Base-by-base conservation (phyloP, 2,113 vertebrate genomes). In the Syngnathus typhle region DNA sequence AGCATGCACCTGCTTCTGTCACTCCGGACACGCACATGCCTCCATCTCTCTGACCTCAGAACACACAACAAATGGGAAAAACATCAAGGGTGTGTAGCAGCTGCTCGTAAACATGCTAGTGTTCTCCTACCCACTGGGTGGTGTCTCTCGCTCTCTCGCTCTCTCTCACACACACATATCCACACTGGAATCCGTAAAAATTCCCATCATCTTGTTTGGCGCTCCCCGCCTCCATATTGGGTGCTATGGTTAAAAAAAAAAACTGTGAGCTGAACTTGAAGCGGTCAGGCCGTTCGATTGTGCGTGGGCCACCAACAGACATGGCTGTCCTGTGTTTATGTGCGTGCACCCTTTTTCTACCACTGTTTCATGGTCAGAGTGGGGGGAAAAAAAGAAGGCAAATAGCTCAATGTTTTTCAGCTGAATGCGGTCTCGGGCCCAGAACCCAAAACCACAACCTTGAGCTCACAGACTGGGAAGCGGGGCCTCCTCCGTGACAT, bases 71-170 rank as follows among this genome's bases (percentile, higher is more conserved):
- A 92, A 92, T 91, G 88, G 89, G 78, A 79, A 88, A 89, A 91
- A 92, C 89, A 89, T 90, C 80, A 90, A 87, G 87, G 85, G 88
- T 88, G 85, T 84, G 80, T 76, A 90, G 84, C 91, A 92, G 91
- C 91, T 92, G 90, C 90, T 91, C 79, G 88, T 92, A 92, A 92
- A 91, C 89, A 92, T 83, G 83, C 86, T 89, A 91, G 90, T 87
- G 82, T 83, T 87, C 79, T 80, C 72, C 87, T 85, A 82, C 90
- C 77, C 85, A 84, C 81, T 85, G 89, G 82, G 85, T 77, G 78
- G 85, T 89, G 84, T 86, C 73, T 85, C 80, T 77, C 73, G 64
- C 69, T 77, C 70, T 70, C 68, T 47, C 71, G 64, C 64, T 64
- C 64, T 81, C 70, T 15, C 44, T 1, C 44, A 46, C 44, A 16